phyloP scores from a whole-genome alignment of 2,113 vertebrate species.

The Myiozetetes cayanensis region DNA sequence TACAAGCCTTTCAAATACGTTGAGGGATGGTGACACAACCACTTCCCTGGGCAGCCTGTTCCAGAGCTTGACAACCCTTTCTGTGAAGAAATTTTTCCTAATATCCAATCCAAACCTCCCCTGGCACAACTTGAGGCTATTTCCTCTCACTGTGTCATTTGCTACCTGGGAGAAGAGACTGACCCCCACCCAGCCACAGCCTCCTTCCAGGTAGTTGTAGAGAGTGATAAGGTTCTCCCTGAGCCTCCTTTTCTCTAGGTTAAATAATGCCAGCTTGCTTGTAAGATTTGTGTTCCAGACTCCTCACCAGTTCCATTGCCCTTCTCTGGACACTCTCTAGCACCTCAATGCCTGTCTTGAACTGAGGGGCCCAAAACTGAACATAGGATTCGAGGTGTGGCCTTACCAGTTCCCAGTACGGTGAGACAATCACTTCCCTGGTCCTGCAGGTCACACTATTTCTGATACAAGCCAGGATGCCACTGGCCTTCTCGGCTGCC shows the following conservation, averaged over 20 bases:
- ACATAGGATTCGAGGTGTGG: not conserved
- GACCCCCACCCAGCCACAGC: rapidly evolving
- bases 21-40: not conserved
- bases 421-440: not conserved
- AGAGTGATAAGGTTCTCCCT: rapidly evolving
- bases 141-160: not conserved
- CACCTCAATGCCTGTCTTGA: not conserved
- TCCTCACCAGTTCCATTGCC: not conserved
- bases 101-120: not conserved
- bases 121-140: not conserved
- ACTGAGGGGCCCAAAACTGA: not conserved
- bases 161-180: not conserved
- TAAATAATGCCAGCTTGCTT: not conserved
- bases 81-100: not conserved
- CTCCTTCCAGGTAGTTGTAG: not conserved
- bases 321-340: not conserved
- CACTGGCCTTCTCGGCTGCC: too few relatives aligned
- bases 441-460: not conserved
- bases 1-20: not conserved
- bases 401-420: not conserved
- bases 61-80: not conserved
- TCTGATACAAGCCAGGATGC: not conserved
- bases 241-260: not conserved
- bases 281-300: not conserved
- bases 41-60: not conserved